phyloP scores from a whole-genome alignment of 2,113 vertebrate species.

The Anser brachyrhynchus region DNA sequence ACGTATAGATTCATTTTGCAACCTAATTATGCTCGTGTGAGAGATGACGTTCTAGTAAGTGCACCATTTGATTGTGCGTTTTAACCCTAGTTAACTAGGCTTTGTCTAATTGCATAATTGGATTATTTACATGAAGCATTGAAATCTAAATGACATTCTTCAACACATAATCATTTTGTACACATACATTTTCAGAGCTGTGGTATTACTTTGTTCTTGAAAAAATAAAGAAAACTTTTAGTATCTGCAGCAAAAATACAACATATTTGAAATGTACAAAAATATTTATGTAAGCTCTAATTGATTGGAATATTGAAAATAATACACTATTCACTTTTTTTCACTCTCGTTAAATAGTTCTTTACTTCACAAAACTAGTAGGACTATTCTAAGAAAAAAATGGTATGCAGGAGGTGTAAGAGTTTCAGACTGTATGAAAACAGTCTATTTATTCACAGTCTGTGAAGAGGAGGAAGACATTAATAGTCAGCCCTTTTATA shows the following conservation, averaged over 20 bases:
- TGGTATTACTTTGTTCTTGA: not conserved
- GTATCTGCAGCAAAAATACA: not conserved
- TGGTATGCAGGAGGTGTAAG: not conserved
- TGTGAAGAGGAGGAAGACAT: not conserved
- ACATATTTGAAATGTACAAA: not conserved
- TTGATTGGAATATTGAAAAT: not conserved
- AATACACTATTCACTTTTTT: not conserved
- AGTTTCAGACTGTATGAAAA: not conserved
- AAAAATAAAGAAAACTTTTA: not conserved
- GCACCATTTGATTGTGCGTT: conserved; percentile 25
- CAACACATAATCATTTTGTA: not conserved
- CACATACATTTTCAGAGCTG: not conserved
- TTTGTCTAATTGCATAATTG: conserved; percentile 50
- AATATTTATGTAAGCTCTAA: not conserved
- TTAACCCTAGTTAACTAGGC: conserved; percentile 50
- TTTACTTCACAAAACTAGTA: not conserved
- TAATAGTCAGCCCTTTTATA: not conserved
- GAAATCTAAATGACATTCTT: not conserved
- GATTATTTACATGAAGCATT: conserved; percentile 46
- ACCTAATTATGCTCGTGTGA: conserved; percentile 10
- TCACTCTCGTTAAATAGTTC: not conserved
- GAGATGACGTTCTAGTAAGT: not conserved
- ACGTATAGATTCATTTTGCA: conserved; percentile 39
- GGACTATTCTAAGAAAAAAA: not conserved
- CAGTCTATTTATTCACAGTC: not conserved